Conservation (phyloP, 1,140 invertebrate genomes). For the Cherax destructor region DNA sequence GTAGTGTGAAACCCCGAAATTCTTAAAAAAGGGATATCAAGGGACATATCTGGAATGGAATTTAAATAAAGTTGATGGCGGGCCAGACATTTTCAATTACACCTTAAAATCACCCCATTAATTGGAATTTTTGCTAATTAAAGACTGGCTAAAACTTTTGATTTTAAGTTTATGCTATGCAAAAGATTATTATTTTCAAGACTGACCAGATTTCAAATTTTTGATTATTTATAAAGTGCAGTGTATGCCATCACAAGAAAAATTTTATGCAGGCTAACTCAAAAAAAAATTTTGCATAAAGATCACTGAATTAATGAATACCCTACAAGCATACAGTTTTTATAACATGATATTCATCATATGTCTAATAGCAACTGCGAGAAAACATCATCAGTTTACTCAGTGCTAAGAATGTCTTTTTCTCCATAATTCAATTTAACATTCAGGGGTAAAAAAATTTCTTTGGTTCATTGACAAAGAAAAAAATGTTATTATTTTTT, state of each 20-base stretch:
- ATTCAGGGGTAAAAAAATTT: too few relatives aligned
- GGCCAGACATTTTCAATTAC: background rate
- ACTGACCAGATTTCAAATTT: background rate
- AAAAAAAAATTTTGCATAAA: background rate
- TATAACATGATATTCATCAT: too few relatives aligned
- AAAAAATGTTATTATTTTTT: too few relatives aligned
- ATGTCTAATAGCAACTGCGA: too few relatives aligned
- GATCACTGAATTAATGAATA: background rate
- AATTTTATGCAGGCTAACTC: background rate
- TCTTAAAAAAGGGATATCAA: too few relatives aligned
- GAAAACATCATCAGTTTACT: too few relatives aligned
- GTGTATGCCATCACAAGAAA: background rate
- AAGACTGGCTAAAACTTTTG: too few relatives aligned
- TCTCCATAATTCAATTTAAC: too few relatives aligned
- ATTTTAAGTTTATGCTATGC: background rate
- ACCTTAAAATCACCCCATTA: background rate
- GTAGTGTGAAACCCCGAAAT: too few relatives aligned
- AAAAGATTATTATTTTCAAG: background rate
- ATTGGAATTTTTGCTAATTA: background rate
- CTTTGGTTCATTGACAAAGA: too few relatives aligned
- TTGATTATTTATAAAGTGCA: background rate
- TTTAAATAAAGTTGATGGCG: background rate
- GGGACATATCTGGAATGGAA: background rate
- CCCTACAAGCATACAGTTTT: too few relatives aligned
- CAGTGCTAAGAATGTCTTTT: too few relatives aligned